Conservation (phyloP, 2,797 vertebrate species). For the Gorsachius magnificus region DNA sequence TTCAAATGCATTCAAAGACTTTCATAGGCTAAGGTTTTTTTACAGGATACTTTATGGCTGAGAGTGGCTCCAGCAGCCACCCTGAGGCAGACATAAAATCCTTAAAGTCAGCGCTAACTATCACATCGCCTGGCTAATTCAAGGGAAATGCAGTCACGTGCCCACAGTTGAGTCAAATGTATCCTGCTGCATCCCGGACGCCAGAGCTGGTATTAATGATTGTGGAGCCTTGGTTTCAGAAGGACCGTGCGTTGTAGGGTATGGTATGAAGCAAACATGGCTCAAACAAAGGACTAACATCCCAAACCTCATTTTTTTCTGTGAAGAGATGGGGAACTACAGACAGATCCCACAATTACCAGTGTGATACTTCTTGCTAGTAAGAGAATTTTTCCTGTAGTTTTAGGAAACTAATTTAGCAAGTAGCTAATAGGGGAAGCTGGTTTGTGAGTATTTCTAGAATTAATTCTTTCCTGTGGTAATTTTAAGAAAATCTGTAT, state of each 20-base stretch:
- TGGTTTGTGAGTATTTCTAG: neutral
- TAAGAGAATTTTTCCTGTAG: neutral
- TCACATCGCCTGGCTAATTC: neutral
- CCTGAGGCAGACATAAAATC: neutral
- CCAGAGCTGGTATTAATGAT: neutral
- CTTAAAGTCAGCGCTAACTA: neutral
- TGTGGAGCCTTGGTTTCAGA: neutral
- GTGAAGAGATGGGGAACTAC: neutral
- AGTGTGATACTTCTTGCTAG: neutral
- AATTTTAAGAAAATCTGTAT: neutral
- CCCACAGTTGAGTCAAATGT: neutral
- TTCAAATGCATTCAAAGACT: neutral
- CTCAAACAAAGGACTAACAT: neutral
- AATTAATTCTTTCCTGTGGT: neutral
- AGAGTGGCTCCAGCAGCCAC: neutral
- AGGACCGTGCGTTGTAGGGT: neutral
- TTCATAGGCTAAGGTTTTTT: neutral
- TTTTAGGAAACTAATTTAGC: neutral
- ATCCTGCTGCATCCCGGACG: neutral
- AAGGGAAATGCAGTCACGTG: neutral
- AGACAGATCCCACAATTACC: neutral
- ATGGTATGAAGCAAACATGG: neutral
- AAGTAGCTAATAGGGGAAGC: neutral
- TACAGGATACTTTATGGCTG: neutral
- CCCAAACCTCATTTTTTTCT: neutral